Conservation (phyloP, 2,797 vertebrate genomes). For the Scomberomorus guttatus region DNA sequence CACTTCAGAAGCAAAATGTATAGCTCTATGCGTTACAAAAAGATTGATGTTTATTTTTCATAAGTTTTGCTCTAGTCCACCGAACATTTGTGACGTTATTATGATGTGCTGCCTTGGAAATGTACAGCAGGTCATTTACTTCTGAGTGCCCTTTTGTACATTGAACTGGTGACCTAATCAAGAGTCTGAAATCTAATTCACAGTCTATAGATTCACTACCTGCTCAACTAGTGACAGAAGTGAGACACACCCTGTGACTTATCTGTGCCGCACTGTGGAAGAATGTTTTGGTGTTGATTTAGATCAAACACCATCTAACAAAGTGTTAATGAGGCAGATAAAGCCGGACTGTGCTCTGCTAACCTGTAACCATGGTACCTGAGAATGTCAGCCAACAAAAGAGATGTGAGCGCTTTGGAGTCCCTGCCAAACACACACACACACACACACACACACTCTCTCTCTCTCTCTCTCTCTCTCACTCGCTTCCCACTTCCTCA, state of each 20-base stretch:
- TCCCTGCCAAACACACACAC: constrained; percentile 71
- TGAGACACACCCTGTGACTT: not conserved
- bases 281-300: constrained; percentile 2
- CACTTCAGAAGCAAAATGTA: not conserved
- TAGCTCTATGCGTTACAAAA: not conserved
- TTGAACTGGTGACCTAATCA: not conserved
- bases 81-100: not conserved
- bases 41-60: not conserved
- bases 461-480: constrained; percentile 21
- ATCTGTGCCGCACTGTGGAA: not conserved
- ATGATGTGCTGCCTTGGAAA: not conserved
- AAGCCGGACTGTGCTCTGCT: constrained; percentile 51
- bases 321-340: constrained; percentile 59
- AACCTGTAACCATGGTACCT: constrained; percentile 84
- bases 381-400: constrained; percentile 85
- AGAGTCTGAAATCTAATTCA: not conserved
- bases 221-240: constrained; percentile 8
- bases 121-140: not conserved
- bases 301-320: constrained; percentile 14
- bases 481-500: constrained; percentile 49
- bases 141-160: not conserved
- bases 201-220: not conserved
- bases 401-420: constrained; percentile 66
- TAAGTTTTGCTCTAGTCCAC: not conserved
- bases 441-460: not conserved